Base-by-base conservation (phyloP, 2,888 invertebrate genomes). In the Rhingia campestris region DNA sequence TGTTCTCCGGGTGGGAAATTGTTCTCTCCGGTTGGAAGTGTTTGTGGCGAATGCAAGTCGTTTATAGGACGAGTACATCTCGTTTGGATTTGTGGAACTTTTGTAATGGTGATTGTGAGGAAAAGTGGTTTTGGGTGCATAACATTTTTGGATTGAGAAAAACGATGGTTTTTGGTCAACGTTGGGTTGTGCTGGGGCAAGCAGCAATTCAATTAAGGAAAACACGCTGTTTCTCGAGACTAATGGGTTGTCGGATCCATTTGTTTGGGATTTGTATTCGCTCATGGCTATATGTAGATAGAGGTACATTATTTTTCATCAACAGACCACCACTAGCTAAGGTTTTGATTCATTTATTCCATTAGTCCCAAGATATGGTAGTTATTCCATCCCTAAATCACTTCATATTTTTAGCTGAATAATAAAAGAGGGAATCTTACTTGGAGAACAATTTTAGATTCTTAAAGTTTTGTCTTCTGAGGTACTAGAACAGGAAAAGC, bases 1-100 rank as follows among this genome's bases (percentile, higher is more conserved):
- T 35, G 37, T 37, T 63, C 39, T 49, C 30, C 39, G 49, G 51
- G 64, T 53, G 64, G 51, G 41, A 66, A 64, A 66, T 53, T 35
- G 9, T 47, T 10, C 10, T 35, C 39, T 49, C 10, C 32, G 22
- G 22, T 22, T 22, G 22, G 22, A 22, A 22, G 22, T 22, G 22
- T 22, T 22, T 53, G 5, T 22, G 33, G 6, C 32, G 53, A 12
- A 6, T 37, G 7, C 12, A 37, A 37, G 54, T 35, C 33, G 33
- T 35, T 35, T 35, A 53, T 53, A 12, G 33, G 22, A 22, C 22
- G 22, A 22, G 22, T 22, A 22, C 32, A 51, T 61, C 37, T 58
- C 37, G 69, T 53, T 14, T 51, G 12, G 37, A 7, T 37, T 30
- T 45, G 69, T 37, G 43, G 4, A 30, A 41, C 30, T 43, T 59